These are phyloP conservation scores for Vulpes ferrilata DNA, from an alignment of 2,113 vertebrate genomes.

Conservation along the genomic window DNA sequence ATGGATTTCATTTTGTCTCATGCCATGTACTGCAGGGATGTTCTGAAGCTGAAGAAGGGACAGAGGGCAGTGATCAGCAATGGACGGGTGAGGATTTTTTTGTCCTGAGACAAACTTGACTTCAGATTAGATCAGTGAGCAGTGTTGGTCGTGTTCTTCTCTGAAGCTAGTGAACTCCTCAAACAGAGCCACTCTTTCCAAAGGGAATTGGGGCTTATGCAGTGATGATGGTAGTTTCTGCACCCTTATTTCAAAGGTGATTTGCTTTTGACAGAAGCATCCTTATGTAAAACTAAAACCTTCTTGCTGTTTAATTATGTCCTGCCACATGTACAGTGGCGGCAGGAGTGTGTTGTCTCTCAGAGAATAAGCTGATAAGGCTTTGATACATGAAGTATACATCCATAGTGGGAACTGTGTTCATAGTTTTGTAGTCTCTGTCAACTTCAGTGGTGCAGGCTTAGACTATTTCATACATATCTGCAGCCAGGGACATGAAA, in stretches of 20 bases:
- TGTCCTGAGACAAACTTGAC: not conserved
- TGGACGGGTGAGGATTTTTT: conserved; percentile 92
- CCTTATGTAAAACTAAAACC: not conserved
- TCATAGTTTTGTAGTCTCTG: not conserved
- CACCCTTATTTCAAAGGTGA: not conserved
- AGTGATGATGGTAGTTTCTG: not conserved
- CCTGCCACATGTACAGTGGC: not conserved
- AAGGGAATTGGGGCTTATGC: not conserved
- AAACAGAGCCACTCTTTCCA: not conserved
- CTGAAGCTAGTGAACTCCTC: conserved; percentile 42
- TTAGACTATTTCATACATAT: not conserved
- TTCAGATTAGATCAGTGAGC: not conserved
- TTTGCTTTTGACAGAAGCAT: not conserved
- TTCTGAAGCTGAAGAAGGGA: conserved; percentile 97
- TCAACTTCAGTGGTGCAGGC: not conserved
- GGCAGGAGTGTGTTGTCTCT: not conserved
- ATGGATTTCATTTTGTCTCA: conserved; percentile 97
- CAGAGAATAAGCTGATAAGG: not conserved
- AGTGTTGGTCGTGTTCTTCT: not conserved
- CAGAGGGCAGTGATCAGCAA: conserved; percentile 97
- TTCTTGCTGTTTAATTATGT: not conserved
- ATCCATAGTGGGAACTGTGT: not conserved
- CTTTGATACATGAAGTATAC: not conserved
- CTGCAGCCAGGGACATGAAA: not conserved
- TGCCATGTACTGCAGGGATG: conserved; percentile 93